Conservation (phyloP, 2,888 invertebrate genomes). For the Sphaerophoria taeniata region DNA sequence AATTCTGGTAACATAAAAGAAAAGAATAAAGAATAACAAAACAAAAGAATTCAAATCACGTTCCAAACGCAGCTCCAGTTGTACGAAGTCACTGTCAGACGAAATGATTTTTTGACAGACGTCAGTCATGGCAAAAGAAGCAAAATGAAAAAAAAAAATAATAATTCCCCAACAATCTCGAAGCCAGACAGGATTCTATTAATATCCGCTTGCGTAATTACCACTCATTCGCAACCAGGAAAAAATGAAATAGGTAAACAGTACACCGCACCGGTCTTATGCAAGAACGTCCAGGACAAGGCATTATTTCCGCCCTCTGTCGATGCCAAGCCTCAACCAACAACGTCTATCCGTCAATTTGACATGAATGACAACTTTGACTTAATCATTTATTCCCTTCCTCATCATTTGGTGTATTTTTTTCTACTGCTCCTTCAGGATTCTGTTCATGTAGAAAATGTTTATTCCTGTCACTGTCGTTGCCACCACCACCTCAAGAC, state of each 20-base stretch:
- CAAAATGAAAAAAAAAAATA: constrained; percentile 32
- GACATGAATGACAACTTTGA: constrained; percentile 74
- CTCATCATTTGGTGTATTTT: constrained; percentile 26
- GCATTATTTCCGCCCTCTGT: constrained; percentile 50
- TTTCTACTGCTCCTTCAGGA: constrained; percentile 56
- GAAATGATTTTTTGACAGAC: constrained; percentile 65
- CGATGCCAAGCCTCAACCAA: neutral
- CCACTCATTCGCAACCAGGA: constrained; percentile 72
- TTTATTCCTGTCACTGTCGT: constrained; percentile 22
- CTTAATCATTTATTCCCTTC: constrained; percentile 74
- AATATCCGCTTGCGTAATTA: constrained; percentile 74
- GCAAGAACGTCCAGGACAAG: constrained; percentile 62
- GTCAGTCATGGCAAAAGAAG: constrained; percentile 55
- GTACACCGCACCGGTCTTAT: neutral
- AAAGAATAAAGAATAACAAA: neutral
- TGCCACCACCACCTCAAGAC: neutral
- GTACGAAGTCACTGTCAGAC: constrained; percentile 36
- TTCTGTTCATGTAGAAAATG: constrained; percentile 72
- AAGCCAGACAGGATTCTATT: constrained; percentile 70
- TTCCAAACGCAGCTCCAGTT: constrained; percentile 36
- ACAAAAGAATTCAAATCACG: constrained; percentile 56
- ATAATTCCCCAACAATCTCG: constrained; percentile 43
- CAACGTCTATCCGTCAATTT: constrained; percentile 53
- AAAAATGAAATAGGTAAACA: neutral
- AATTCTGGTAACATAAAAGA: constrained; percentile 1